Evolutionary conservation across 2,113 vertebrate species (phyloP), one percentile per base, ranked within the genome.

Genomic region (Passer montanus): DNA sequence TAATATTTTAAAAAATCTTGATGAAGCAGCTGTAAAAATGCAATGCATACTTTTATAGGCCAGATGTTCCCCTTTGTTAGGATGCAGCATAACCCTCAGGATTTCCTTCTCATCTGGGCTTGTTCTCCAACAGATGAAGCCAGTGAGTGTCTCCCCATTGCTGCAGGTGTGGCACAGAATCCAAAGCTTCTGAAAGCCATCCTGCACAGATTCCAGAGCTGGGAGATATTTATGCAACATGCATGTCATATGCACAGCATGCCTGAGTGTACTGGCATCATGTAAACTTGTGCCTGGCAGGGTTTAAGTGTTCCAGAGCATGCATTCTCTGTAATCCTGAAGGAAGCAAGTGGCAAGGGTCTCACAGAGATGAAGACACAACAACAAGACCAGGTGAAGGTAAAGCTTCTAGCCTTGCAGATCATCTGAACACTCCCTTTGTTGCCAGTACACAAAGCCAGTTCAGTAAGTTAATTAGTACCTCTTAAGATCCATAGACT

Each of bases 241-340:
- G 2, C 1, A 0, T 41, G n/a, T 33, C 15, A 5, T 37, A 9
- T 55, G 18, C 21, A 43, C 13, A 74, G 18, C 31, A 12, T 63
- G 15, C 13, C 39, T 1, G 3, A 66, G 43, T 5, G 11, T n/a
- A 39, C 43, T 31, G 28, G 43, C 2, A 50, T 10, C 4, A 2
- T 0, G 1, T 52, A 72, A 82, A 56, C 3, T 2, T 1, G 30
- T 19, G 27, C 20, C 24, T 60, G 16, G 12, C 12, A 59, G 28
- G 41, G 35, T 78, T 72, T 68, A 56, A 15, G 9, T 11, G 55
- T n/a, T 78, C 6, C 28, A 55, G 39, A 43, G 22, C 0, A 0
- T 35, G 31, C 1, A 1, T 20, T 53, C 12, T 18, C 20, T 31
- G 31, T 0, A 4, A 27, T 63, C 67, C 43, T 27, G 15, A 50